Evolutionary conservation across 1,140 invertebrate species (phyloP).

Genomic region (Diuraphis noxia): DNA sequence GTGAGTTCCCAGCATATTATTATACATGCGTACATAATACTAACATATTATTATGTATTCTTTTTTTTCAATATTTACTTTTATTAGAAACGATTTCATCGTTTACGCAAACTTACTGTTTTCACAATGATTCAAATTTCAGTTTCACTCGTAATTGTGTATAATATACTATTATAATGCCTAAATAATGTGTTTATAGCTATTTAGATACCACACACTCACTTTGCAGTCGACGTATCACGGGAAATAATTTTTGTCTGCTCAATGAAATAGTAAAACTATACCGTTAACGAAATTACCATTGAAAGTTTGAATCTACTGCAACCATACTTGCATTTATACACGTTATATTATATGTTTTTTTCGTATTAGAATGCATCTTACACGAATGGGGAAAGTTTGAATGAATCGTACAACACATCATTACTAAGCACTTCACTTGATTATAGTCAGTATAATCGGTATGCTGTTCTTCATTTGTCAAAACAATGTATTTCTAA

Average conservation of each 20-base stretch:
- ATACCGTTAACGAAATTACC: background rate
- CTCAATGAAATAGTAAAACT: background rate
- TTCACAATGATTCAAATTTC: background rate
- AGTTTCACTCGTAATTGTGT: conserved; percentile 1
- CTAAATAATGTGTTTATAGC: background rate
- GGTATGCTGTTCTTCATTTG: conserved; percentile 9
- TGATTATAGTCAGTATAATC: conserved; percentile 3
- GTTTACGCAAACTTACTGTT: conserved; percentile 34
- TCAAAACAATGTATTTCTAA: conserved; percentile 43
- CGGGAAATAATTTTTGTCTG: background rate
- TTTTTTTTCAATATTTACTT: conserved; percentile 20
- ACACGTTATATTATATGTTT: background rate
- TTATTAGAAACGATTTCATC: background rate
- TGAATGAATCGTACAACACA: conserved; percentile 22
- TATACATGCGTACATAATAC: background rate
- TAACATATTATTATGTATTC: background rate
- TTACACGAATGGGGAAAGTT: conserved; percentile 21
- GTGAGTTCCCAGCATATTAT: conserved; percentile 8
- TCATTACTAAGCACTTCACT: conserved; percentile 29
- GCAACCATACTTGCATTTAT: background rate
- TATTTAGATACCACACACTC: background rate
- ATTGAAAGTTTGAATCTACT: background rate
- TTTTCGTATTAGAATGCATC: background rate
- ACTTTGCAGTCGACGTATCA: background rate
- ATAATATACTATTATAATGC: background rate